Conservation (phyloP, 2,797 vertebrate species). For the Schizothorax lantsangensis region DNA sequence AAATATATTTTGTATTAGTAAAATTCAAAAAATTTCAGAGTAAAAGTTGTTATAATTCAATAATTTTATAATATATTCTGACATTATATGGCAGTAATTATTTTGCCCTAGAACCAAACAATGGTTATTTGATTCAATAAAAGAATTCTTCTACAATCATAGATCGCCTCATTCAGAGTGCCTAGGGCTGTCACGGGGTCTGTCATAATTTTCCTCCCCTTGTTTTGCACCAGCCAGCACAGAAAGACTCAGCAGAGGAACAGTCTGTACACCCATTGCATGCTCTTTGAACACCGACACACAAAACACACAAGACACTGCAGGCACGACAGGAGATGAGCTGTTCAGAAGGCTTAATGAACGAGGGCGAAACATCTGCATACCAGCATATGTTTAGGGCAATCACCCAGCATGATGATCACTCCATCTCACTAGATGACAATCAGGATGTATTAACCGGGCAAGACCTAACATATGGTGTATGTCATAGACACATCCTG, state of each 20-base stretch:
- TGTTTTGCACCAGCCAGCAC: slow-evolving; percentile 25
- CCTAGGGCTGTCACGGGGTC: slow-evolving; percentile 15
- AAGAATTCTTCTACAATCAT: slow-evolving; percentile 8
- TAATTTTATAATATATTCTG: background rate
- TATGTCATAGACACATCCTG: slow-evolving; percentile 28
- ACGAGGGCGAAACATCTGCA: slow-evolving; percentile 53
- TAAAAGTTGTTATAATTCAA: background rate
- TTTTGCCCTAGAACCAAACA: background rate
- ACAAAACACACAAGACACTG: slow-evolving; percentile 31
- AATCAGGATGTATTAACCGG: slow-evolving; percentile 38
- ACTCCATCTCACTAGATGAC: slow-evolving; percentile 27
- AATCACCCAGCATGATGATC: slow-evolving; percentile 23
- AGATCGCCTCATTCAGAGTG: background rate
- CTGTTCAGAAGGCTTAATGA: slow-evolving; percentile 39
- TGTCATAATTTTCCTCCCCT: slow-evolving; percentile 11
- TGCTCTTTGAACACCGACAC: slow-evolving; percentile 29
- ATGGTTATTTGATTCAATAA: background rate
- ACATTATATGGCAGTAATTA: background rate
- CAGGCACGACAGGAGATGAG: slow-evolving; percentile 31
- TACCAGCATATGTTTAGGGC: slow-evolving; percentile 44
- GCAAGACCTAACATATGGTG: slow-evolving; percentile 44
- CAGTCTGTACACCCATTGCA: background rate
- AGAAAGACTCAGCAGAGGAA: slow-evolving; percentile 11
- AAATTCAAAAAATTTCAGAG: background rate
- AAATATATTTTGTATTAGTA: background rate